Percentiles rank a stretch among this genome's conserved stretches.
Conservation (phyloP, 2,888 invertebrate genomes). For the Troides oblongomaculatus region DNA sequence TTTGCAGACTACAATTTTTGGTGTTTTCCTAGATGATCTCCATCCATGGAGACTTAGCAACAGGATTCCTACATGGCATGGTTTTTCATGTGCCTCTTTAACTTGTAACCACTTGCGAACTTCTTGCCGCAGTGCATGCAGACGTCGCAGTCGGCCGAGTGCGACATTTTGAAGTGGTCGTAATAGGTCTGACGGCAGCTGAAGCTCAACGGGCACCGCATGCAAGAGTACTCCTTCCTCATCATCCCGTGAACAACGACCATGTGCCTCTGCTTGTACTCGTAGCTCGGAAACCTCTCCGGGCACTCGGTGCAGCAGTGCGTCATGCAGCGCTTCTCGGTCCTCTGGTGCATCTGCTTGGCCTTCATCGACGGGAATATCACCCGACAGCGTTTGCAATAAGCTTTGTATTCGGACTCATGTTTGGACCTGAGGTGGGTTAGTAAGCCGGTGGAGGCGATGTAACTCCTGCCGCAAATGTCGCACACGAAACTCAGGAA, state of each 20-base stretch:
- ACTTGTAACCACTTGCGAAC: slow-evolving; percentile 31
- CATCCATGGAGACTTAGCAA: too few species aligned
- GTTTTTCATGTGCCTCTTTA: slow-evolving; percentile 37
- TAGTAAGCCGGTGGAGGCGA: slow-evolving; percentile 39
- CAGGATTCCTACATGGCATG: slow-evolving; percentile 27
- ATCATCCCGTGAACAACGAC: slow-evolving; percentile 29
- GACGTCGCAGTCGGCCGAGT: slow-evolving; percentile 33
- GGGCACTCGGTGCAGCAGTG: slow-evolving; percentile 32
- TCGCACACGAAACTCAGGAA: slow-evolving; percentile 50
- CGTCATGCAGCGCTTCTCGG: slow-evolving; percentile 31
- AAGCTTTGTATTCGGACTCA: slow-evolving; percentile 30
- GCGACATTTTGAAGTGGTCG: slow-evolving; percentile 36
- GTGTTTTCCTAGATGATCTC: too few species aligned
- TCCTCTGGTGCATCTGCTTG: slow-evolving; percentile 29
- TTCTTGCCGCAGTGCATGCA: slow-evolving; percentile 37
- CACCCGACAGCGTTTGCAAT: slow-evolving; percentile 29
- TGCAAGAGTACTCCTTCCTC: slow-evolving; percentile 28
- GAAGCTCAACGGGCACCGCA: slow-evolving; percentile 32
- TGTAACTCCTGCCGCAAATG: slow-evolving; percentile 47
- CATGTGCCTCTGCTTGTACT: slow-evolving; percentile 35
- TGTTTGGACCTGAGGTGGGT: slow-evolving; percentile 36
- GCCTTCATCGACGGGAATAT: slow-evolving; percentile 30
- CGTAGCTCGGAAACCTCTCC: slow-evolving; percentile 34
- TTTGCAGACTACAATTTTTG: too few species aligned
- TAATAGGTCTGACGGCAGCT: slow-evolving; percentile 33